Evolutionary conservation across 2,113 vertebrate genomes (phyloP).

Genomic region (Acinonyx jubatus): DNA sequence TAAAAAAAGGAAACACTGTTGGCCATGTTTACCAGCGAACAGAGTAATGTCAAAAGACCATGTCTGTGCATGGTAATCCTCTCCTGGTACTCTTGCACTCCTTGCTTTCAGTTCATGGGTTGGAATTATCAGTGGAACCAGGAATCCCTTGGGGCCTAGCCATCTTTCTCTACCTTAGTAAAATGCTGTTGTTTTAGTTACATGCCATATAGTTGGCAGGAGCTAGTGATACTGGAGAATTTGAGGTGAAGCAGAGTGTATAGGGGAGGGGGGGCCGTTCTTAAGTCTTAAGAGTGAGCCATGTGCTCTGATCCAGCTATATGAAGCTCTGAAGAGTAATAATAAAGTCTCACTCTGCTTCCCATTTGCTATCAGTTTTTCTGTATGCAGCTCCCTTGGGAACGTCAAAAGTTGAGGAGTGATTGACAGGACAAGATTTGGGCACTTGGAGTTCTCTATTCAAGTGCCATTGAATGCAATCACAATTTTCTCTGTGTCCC

Average conservation of each 20-base stretch:
- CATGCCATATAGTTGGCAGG: not conserved
- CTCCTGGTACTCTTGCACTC: not conserved
- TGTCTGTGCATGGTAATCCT: not conserved
- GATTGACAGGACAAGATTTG: slow-evolving; percentile 1
- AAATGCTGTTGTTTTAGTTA: not conserved
- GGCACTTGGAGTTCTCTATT: not conserved
- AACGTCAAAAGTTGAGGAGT: not conserved
- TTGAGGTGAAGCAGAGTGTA: not conserved
- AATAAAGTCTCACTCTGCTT: not conserved
- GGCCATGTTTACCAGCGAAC: not conserved
- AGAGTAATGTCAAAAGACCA: not conserved
- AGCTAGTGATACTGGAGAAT: not conserved
- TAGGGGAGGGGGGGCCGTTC: not conserved
- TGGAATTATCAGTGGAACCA: not conserved
- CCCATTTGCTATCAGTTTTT: not conserved
- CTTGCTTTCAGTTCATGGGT: not conserved
- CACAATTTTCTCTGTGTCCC: not conserved
- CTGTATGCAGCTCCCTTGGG: not conserved
- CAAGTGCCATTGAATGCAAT: not conserved
- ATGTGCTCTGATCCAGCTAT: not conserved
- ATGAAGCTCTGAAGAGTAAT: not conserved
- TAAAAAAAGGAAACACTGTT: not conserved
- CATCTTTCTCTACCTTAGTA: not conserved
- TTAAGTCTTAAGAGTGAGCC: not conserved
- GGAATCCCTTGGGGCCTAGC: not conserved